A percentile compares a stretch with the other conserved stretches of the same genome.
Conservation (phyloP, 2,113 vertebrate genomes). For the Neopipo cinnamomea region DNA sequence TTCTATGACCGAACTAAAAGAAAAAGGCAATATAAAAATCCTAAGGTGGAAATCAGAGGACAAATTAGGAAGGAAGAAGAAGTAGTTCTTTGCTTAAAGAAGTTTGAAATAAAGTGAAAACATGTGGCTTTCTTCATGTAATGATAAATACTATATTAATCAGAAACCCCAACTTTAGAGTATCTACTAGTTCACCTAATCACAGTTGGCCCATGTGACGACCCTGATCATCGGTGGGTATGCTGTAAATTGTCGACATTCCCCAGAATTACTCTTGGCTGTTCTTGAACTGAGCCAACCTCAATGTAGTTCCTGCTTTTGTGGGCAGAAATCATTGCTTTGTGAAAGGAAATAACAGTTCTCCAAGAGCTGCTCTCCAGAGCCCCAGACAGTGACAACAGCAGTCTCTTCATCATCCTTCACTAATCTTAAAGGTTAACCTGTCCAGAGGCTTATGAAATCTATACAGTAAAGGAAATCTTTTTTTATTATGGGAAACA, state of each 20-base stretch:
- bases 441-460: neutral
- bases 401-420: neutral
- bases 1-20: neutral
- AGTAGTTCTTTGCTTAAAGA: neutral
- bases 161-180: neutral
- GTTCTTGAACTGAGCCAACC: neutral
- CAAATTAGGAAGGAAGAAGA: neutral
- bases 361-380: neutral
- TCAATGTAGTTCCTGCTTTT: neutral
- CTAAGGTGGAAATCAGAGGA: neutral
- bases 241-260: neutral
- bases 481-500: neutral
- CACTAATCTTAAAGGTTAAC: neutral
- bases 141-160: neutral
- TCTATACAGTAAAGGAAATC: neutral
- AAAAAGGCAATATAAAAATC: neutral
- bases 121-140: neutral
- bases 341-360: neutral
- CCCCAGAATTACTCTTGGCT: neutral
- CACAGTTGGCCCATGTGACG: neutral
- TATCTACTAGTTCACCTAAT: neutral
- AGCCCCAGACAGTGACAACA: neutral
- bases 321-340: neutral
- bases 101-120: neutral
- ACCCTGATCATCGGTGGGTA: neutral